Evolutionary conservation across 1,140 invertebrate genomes (phyloP).

Genomic region (Drosophila murphyi): DNA sequence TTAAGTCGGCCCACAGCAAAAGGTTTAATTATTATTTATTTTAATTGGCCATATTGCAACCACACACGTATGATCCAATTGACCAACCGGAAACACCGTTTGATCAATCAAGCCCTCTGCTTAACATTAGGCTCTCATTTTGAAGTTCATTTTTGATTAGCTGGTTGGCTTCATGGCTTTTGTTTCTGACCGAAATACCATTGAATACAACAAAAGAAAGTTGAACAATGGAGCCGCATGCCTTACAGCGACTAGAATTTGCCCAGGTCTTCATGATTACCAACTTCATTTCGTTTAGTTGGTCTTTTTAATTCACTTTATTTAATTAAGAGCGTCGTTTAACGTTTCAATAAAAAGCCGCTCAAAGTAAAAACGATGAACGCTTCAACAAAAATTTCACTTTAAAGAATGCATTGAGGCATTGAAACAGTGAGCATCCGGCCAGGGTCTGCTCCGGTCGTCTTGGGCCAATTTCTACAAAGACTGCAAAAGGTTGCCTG

Average conservation of each 20-base stretch:
- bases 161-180: constrained; percentile 30
- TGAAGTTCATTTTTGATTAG: constrained; percentile 28
- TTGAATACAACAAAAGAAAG: constrained; percentile 81
- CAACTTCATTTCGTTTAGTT: constrained; percentile 59
- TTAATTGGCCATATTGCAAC: constrained; percentile 62
- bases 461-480: constrained; percentile 11
- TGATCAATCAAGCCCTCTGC: constrained; percentile 59
- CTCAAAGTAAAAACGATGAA: constrained; percentile 25
- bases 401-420: constrained; percentile 76
- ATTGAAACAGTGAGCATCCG: constrained; percentile 39
- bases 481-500: constrained; percentile 40
- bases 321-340: constrained; percentile 78
- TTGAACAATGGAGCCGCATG: constrained; percentile 56
- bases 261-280: constrained; percentile 38
- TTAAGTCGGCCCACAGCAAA: constrained; percentile 22
- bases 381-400: constrained; percentile 61
- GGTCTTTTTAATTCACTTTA: constrained; percentile 76
- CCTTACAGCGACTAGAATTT: constrained; percentile 29
- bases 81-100: constrained; percentile 72
- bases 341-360: constrained; percentile 53
- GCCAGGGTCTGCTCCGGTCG: constrained; percentile 21
- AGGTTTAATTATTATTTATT: constrained; percentile 64
- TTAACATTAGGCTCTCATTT: constrained; percentile 34
- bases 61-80: constrained; percentile 41
- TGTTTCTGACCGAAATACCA: constrained; percentile 78